These are phyloP conservation scores for Arizona elegans DNA, from an alignment of 2,113 vertebrate genomes.

Conservation along the genomic window DNA sequence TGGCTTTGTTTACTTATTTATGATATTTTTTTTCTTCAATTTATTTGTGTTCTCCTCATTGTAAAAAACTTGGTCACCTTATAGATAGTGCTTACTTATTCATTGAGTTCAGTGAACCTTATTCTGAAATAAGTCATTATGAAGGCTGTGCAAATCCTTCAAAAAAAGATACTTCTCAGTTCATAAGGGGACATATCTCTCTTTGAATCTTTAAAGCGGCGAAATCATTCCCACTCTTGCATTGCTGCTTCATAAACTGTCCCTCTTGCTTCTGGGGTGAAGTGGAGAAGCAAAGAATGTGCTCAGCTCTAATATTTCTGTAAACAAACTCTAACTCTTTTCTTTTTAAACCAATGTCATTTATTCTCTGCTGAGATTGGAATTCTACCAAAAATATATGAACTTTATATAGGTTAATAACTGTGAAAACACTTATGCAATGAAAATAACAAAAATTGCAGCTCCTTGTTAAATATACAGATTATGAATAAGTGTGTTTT, in stretches of 20 bases:
- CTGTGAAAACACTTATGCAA: conserved; percentile 61
- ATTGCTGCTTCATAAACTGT: neutral
- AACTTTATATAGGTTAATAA: conserved; percentile 34
- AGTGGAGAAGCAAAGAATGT: neutral
- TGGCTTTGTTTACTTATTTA: too few relatives aligned
- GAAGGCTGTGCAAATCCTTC: neutral
- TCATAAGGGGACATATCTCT: neutral
- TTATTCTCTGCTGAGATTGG: neutral
- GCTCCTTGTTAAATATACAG: conserved; percentile 69
- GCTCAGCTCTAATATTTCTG: neutral
- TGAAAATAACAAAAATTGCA: conserved; percentile 66
- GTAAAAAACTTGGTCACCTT: too few relatives aligned
- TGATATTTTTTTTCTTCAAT: too few relatives aligned
- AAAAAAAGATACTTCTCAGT: neutral
- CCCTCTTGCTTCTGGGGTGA: neutral
- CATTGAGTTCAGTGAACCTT: neutral
- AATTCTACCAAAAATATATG: neutral
- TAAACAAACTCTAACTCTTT: neutral
- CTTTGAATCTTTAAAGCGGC: neutral
- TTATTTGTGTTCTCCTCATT: too few relatives aligned
- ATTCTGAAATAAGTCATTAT: neutral
- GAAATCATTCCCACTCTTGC: neutral
- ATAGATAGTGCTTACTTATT: neutral
- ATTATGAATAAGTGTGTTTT: conserved; percentile 69
- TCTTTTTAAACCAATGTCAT: neutral